phyloP scores from a whole-genome alignment of 2,888 invertebrate species.

The Parnassius apollo region DNA sequence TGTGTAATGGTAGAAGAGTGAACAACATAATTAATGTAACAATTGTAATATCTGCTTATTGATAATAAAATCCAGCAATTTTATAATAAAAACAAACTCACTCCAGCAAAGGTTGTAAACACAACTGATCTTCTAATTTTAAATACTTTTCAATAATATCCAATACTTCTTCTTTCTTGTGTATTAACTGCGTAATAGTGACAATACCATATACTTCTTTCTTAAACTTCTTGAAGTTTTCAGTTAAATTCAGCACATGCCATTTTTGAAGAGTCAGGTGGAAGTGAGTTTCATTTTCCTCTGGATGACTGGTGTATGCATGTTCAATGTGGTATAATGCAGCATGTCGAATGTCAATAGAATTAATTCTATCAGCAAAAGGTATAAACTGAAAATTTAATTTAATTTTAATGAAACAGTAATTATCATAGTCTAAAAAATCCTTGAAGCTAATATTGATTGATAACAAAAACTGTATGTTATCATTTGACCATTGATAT shows the following conservation, averaged over 20 bases:
- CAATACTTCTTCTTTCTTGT: constrained; percentile 89
- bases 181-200: constrained; percentile 91
- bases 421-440: too few relatives aligned
- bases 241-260: constrained; percentile 92
- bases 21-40: too few relatives aligned
- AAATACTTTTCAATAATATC: constrained; percentile 87
- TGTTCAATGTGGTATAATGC: constrained; percentile 92
- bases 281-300: constrained; percentile 89
- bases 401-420: too few relatives aligned
- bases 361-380: constrained; percentile 92
- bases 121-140: constrained; percentile 85
- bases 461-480: too few relatives aligned
- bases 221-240: constrained; percentile 89
- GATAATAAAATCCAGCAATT: too few relatives aligned
- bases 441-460: too few relatives aligned
- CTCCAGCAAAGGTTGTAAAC: constrained; percentile 92
- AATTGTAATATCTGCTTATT: too few relatives aligned
- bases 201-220: constrained; percentile 88
- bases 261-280: constrained; percentile 92
- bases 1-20: too few relatives aligned
- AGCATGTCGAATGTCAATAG: constrained; percentile 90
- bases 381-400: constrained; percentile 86
- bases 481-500: too few relatives aligned
- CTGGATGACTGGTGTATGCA: constrained; percentile 85
- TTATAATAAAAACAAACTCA: constrained; percentile 71